These are phyloP conservation scores for Rutilus rutilus DNA, from an alignment of 2,113 vertebrate genomes.

Conservation along the genomic window DNA sequence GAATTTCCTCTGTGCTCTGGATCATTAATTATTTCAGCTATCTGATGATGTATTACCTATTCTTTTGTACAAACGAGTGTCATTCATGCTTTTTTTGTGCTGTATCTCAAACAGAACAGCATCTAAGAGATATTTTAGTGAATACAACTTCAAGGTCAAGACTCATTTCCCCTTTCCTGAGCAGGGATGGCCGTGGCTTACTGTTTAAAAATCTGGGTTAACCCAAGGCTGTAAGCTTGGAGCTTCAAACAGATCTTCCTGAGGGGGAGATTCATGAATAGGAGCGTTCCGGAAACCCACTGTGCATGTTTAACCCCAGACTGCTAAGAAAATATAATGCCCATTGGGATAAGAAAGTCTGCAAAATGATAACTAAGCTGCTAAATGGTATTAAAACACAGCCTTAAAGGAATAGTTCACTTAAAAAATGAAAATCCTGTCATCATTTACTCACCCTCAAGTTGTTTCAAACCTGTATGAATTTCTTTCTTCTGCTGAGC, in stretches of 20 bases:
- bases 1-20: constrained; percentile 24
- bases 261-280: not conserved
- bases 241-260: not conserved
- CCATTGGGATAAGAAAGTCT: constrained; percentile 3
- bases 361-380: not conserved
- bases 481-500: no score
- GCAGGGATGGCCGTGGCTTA: not conserved
- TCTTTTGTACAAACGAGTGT: not conserved
- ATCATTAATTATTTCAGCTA: constrained; percentile 39
- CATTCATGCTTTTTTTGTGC: not conserved
- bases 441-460: no score
- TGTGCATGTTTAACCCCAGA: not conserved
- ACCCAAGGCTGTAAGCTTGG: not conserved
- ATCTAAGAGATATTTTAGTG: not conserved
- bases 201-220: not conserved
- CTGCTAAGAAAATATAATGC: not conserved
- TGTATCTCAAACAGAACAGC: not conserved
- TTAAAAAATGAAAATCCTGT: no score
- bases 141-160: not conserved
- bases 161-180: not conserved
- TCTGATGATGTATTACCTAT: constrained; percentile 28
- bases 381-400: not conserved
- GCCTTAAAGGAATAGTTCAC: not conserved
- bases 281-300: not conserved
- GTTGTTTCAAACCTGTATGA: no score